Base-by-base conservation (phyloP, 1,140 invertebrate genomes). In the Pantala flavescens region DNA sequence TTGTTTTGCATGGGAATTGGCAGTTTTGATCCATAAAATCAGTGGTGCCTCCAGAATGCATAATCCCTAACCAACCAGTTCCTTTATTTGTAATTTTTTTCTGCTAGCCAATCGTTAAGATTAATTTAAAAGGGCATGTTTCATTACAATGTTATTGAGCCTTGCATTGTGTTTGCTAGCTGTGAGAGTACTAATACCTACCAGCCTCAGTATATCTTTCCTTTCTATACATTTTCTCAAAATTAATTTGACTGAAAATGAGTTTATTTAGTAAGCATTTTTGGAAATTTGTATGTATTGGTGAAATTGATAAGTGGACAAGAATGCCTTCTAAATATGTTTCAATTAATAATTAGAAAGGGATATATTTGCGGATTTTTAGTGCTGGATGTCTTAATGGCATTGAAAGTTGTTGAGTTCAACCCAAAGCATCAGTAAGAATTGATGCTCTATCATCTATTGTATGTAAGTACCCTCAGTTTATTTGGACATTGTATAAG, bases 1-100 rank as follows among this genome's bases (percentile, higher is more conserved):
- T 63, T 63, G 49, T 63, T 63, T 63, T 63, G 49, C 49, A 63
- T 63, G 49, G 49, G 49, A 63, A 63, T 63, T 63, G 49, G 49
- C 49, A 63, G 49, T 63, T 63, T 63, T 63, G 49, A 63, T 63
- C 28, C 49, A 63, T 63, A 63, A 19, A 63, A 63, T 21, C n/a
- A 63, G 12, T 19, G 14, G 49, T 63, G 49, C 49, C 49, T 63
- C n/a, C 49, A 63, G n/a, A 63, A 63, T 63, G 49, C n/a, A 63
- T 63, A 63, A 63, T 63, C 49, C 49, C 49, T 63, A 63, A 19
- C 49, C 49, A 3, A 63, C 49, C n/a, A 21, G 49, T 63, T 63
- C n/a, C 14, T 63, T 63, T 63, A 5, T 36, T 36, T n/a, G 43
- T 49, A 16, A 11, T 49, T 3, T 63, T 63, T 19, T 3, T 63